Base-by-base conservation (phyloP, 2,113 vertebrate genomes). In the Istiophorus platypterus region DNA sequence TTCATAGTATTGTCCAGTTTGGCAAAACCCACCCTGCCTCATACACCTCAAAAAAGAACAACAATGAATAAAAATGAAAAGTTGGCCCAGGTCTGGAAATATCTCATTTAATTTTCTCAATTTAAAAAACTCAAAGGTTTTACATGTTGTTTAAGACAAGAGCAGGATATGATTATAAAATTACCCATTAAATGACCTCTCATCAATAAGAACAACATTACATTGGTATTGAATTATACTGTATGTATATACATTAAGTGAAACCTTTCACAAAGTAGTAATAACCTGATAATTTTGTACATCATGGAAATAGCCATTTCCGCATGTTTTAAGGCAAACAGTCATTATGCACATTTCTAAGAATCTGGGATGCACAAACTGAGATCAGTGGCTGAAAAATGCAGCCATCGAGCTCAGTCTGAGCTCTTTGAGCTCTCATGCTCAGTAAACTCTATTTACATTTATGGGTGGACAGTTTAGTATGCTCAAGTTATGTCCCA, bases 241-340 rank as follows among this genome's bases (percentile, higher is more conserved):
- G 52, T 9, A 83, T 77, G 57, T 85, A 72, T 84, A 37, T 85
- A 89, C 85, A 89, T 52, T 14, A 73, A 71, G 70, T 66, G 15
- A 66, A 88, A 69, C 29, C 31, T 57, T 81, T 80, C 29, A 77
- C 49, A 83, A 85, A 81, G 83, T 77, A 73, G 31, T 71, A 74
- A 79, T 72, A 85, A 91, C 86, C 88, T 93, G 87, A 89, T 85
- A 12, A 74, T 57, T 65, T 72, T 45, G 58, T 58, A 87, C 78
- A 90, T 81, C 47, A 54, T 58, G 65, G 82, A 87, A 82, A 84
- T 82, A 77, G 26, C 58, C 52, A 85, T 85, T 88, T 86, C 80
- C 81, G 88, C 49, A 5, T 51, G 67, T 87, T 81, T 89, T 90
- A 92, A 93, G 90, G 92, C 88, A 90, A 85, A 90, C 81, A 74